phyloP scores from a whole-genome alignment of 2,113 vertebrate species.

The Sylvicapra grimmia region DNA sequence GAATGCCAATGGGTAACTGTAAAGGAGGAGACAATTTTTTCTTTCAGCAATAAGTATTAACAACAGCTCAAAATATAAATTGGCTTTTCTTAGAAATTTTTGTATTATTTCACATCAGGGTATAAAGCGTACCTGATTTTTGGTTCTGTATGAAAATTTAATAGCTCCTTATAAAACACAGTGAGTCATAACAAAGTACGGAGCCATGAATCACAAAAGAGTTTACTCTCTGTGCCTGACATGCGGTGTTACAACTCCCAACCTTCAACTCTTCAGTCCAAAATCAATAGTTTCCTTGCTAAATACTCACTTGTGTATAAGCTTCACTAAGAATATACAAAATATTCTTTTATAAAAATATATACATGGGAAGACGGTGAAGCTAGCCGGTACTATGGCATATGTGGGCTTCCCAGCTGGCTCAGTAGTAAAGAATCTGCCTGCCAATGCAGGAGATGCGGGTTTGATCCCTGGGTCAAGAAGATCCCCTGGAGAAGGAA shows the following conservation, averaged over 20 bases:
- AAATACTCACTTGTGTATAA: background rate
- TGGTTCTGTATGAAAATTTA: background rate
- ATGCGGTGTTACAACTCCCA: background rate
- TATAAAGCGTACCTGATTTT: background rate
- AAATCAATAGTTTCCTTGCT: conserved; percentile 3
- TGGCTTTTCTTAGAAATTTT: background rate
- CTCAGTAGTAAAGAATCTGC: background rate
- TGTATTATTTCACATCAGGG: background rate
- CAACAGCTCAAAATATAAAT: background rate
- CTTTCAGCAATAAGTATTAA: background rate
- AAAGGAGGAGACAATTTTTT: background rate
- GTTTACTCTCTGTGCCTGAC: background rate
- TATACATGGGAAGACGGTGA: background rate
- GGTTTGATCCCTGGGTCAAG: background rate
- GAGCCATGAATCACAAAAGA: background rate
- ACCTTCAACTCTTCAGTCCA: background rate
- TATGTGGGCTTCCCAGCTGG: background rate
- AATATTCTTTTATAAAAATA: conserved; percentile 15
- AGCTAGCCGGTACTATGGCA: background rate
- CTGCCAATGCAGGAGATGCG: background rate
- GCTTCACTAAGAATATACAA: background rate
- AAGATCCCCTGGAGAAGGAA: background rate
- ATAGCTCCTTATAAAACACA: background rate
- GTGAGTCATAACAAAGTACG: background rate
- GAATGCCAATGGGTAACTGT: conserved; percentile 94